Evolutionary conservation across 2,888 invertebrate genomes (phyloP).

Genomic region (Allolobophora icterica): DNA sequence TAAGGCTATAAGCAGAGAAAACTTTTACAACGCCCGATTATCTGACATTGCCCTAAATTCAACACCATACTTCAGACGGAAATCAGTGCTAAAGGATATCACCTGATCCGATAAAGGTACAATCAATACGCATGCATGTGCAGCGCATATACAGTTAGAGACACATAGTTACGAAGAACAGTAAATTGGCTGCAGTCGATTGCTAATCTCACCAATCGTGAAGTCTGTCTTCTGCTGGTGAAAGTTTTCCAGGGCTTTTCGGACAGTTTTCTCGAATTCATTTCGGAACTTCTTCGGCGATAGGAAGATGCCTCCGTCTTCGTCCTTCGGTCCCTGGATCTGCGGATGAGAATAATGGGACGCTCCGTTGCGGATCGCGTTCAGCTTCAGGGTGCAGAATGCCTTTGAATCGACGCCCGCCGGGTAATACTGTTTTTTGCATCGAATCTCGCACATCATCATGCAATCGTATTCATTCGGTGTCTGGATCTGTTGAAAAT

Average conservation of each 20-base stretch:
- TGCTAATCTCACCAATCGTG: background rate
- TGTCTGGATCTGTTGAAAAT: background rate
- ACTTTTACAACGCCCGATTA: no score
- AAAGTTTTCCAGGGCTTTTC: background rate
- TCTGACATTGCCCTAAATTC: background rate
- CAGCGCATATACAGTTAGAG: no score
- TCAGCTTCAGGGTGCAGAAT: background rate
- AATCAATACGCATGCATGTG: background rate
- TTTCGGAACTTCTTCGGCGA: conserved; percentile 17
- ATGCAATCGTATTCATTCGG: conserved; percentile 6
- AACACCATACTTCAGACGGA: background rate
- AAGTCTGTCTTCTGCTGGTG: background rate
- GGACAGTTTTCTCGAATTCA: background rate
- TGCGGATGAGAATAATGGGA: background rate
- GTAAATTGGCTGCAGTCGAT: background rate
- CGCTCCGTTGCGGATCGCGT: no score
- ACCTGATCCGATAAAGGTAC: background rate
- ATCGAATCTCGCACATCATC: background rate
- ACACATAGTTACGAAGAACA: background rate
- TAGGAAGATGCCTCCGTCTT: background rate
- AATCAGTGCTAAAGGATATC: background rate
- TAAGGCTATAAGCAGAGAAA: background rate
- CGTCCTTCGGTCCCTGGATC: background rate
- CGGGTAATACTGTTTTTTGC: background rate
- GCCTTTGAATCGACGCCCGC: background rate